Base-by-base conservation (phyloP, 1,140 invertebrate species). In the Dreissena polymorpha region DNA sequence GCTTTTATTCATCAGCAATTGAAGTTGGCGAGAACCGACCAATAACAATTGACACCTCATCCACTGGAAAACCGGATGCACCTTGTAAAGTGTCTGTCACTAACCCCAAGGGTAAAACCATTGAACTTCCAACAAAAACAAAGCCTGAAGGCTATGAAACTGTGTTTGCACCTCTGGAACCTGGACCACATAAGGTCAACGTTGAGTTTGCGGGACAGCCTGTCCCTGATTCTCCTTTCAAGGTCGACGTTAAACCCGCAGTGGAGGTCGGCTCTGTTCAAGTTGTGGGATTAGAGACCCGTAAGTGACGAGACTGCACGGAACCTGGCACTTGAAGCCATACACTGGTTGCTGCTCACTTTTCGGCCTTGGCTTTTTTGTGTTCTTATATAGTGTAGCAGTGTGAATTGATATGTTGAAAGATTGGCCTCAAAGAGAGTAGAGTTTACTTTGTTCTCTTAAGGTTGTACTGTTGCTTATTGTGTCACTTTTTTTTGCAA, bases 141-240 rank as follows among this genome's bases (percentile, higher is more conserved):
- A 96, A 95, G 0, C 95, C 95, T 60, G 96, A 97, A 86, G 97
- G 96, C 25, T 96, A 96, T 91, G 91, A 96, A n/a, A 96, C 96
- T 10, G 96, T 96, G 89, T 97, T 97, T 89, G 97, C 96, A 23
- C 96, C 96, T 1, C 95, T 95, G 0, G 96, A 97, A 91, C 92
- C 96, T 70, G 97, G 97, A 18, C 90, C 91, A 21, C 92, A 93
- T 85, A 88, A 87, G 50, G 89, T 93, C 29, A 86, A 90, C 23
- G 88, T 93, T 14, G 84, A 85, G 10, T 92, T 92, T 86, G 91
- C 85, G 25, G 89, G 89, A 6, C 55, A 83, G 12, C 81, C 85
- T 16, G 88, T 93, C 2, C 90, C 90, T n/a, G 84, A 91, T 27
- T 91, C 89, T 60, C 92, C 92, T 21, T 92, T 91, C 83, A 85